Conservation (phyloP, 2,797 vertebrate genomes). For the Chiroxiphia lanceolata region DNA sequence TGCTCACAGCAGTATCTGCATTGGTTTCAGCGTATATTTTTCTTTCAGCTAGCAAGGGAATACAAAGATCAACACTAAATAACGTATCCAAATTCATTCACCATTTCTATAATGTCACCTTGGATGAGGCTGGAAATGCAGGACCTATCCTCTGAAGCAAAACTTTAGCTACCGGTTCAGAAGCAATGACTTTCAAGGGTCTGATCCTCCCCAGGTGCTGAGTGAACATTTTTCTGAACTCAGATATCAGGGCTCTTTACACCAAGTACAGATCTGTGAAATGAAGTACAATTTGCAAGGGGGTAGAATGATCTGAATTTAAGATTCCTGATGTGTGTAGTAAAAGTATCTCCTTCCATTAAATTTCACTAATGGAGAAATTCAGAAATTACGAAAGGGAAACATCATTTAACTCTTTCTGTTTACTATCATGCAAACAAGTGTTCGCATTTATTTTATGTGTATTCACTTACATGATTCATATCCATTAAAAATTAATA, state of each 20-base stretch:
- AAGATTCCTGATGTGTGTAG: neutral
- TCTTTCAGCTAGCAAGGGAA: neutral
- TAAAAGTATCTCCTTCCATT: neutral
- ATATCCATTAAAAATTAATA: constrained; percentile 39
- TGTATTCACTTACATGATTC: neutral
- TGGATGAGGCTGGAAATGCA: neutral
- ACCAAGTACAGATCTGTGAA: neutral
- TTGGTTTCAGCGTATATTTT: neutral
- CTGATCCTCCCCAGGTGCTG: neutral
- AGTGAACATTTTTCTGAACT: neutral
- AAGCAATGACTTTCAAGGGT: neutral
- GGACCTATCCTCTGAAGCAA: neutral
- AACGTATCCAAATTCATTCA: neutral
- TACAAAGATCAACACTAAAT: neutral
- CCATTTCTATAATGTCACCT: neutral
- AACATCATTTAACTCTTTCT: neutral
- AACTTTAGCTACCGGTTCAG: neutral
- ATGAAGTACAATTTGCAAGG: neutral
- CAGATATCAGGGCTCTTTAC: neutral
- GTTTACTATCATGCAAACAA: neutral
- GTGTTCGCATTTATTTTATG: neutral
- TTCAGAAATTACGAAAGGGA: neutral
- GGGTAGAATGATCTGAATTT: neutral
- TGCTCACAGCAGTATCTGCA: neutral
- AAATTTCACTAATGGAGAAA: neutral